These are phyloP conservation scores for Pandemis cinnamomeana DNA, from an alignment of 2,888 invertebrate genomes.

Conservation along the genomic window DNA sequence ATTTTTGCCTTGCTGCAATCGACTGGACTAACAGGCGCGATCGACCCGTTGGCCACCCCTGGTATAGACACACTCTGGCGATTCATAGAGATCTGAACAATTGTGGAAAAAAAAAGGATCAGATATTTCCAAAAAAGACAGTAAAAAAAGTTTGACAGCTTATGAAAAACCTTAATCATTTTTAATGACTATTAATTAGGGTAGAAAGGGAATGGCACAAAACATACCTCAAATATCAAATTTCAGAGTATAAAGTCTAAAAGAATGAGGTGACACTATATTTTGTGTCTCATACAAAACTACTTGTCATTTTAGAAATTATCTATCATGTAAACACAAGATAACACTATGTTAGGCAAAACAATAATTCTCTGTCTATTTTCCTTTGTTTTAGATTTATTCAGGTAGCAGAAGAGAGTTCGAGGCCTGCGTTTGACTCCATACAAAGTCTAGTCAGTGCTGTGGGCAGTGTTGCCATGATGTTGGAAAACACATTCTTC, in stretches of 20 bases:
- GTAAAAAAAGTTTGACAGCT: no score
- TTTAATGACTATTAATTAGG: no score
- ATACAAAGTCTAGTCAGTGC: conserved; percentile 96
- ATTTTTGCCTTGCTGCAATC: no score
- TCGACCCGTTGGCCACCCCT: no score
- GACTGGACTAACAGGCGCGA: no score
- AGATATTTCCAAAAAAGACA: no score
- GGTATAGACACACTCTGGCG: no score
- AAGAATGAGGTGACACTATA: not conserved
- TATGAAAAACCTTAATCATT: no score
- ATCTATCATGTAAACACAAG: not conserved
- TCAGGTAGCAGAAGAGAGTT: conserved; percentile 95
- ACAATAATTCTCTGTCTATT: not conserved
- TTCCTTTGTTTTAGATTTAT: conserved; percentile 85
- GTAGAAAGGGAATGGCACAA: no score
- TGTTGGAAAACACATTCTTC: conserved; percentile 98
- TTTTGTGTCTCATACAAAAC: not conserved
- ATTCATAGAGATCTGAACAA: no score
- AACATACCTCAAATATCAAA: not conserved
- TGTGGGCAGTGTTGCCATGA: conserved; percentile 96
- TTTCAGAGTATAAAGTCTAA: not conserved
- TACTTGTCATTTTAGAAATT: not conserved
- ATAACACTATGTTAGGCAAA: not conserved
- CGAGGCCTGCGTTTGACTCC: conserved; percentile 96
- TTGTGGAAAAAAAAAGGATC: no score